Percentiles rank a stretch among this genome's conserved stretches.
phyloP scores from a whole-genome alignment of 2,113 vertebrate genomes.

The Axis porcinus region DNA sequence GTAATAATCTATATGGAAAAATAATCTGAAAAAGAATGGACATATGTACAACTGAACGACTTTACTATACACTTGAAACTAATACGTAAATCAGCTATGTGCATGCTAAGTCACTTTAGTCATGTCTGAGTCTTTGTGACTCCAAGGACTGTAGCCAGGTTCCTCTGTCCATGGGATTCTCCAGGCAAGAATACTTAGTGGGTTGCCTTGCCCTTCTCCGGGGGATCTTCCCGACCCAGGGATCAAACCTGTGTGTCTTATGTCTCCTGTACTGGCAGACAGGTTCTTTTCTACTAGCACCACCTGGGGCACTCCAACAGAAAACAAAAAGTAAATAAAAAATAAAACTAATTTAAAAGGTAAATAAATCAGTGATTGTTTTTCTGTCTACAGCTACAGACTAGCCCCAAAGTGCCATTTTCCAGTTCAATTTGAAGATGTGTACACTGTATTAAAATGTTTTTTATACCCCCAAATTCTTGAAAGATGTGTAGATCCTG shows the following conservation, averaged over 20 bases:
- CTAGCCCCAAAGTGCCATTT: slow-evolving; percentile 86
- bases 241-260: not conserved
- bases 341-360: fast-evolving
- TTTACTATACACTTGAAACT: not conserved
- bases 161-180: not conserved
- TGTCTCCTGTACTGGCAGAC: not conserved
- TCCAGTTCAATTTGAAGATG: slow-evolving; percentile 86
- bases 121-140: not conserved
- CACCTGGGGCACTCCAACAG: not conserved
- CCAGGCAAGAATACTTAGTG: not conserved
- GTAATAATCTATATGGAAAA: not conserved
- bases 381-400: slow-evolving; percentile 82
- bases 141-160: not conserved
- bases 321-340: not conserved
- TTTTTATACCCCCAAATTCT: slow-evolving; percentile 84
- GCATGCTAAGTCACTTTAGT: not conserved
- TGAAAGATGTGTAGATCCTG: slow-evolving; percentile 74
- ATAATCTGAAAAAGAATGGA: not conserved
- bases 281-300: not conserved
- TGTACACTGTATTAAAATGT: slow-evolving; percentile 83
- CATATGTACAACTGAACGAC: not conserved
- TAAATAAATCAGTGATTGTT: not conserved
- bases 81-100: not conserved
- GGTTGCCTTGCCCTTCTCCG: not conserved
- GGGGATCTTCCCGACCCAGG: not conserved